phyloP scores from a whole-genome alignment of 2,113 vertebrate genomes.

The Scopus umbretta region DNA sequence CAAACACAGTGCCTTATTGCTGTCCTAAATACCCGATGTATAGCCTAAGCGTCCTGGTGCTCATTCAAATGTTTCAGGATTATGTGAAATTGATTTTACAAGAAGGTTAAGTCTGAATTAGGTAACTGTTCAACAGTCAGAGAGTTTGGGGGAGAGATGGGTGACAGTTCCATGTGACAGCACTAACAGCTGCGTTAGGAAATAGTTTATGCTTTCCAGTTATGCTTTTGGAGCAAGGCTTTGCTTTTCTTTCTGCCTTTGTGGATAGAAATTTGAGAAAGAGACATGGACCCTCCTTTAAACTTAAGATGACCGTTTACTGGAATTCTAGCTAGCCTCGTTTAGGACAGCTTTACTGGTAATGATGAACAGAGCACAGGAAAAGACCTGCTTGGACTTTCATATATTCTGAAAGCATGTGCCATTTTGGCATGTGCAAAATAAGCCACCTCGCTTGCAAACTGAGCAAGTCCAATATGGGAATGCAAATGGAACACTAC shows the following conservation, averaged over 20 bases:
- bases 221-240: neutral
- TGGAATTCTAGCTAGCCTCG: neutral
- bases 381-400: neutral
- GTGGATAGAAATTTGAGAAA: neutral
- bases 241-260: neutral
- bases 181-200: neutral
- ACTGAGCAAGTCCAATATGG: accelerated
- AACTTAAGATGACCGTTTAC: neutral
- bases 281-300: neutral
- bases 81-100: neutral
- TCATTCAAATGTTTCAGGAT: neutral
- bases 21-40: neutral
- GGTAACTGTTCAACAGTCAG: neutral
- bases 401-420: neutral
- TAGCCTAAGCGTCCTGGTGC: neutral
- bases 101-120: neutral
- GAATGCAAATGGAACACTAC: neutral
- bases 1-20: neutral
- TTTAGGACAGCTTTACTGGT: neutral
- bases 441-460: neutral
- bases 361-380: neutral
- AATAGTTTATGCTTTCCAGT: neutral
- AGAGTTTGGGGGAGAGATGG: neutral
- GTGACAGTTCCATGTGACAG: neutral
- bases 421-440: neutral